Conservation (phyloP, 2,888 invertebrate species). For the Ophonus ardosiacus region DNA sequence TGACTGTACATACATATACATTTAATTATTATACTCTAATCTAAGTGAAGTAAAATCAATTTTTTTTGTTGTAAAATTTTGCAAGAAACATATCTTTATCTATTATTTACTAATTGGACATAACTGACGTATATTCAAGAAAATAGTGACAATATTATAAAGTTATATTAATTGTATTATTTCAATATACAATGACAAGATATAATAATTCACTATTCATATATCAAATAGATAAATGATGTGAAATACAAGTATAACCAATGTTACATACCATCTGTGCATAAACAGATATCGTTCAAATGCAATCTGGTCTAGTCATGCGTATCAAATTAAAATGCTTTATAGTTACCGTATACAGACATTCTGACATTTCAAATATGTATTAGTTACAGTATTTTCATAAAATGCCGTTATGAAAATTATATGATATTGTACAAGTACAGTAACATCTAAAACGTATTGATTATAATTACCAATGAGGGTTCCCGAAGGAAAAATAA, state of each 20-base stretch:
- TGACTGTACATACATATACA: no score
- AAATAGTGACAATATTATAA: no score
- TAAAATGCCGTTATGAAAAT: neutral
- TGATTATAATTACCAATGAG: no score
- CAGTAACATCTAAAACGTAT: neutral
- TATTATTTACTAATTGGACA: no score
- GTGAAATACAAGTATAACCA: neutral
- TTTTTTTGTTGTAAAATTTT: no score
- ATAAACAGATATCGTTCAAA: conserved; percentile 22
- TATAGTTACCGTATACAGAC: conserved; percentile 39
- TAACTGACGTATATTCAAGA: no score
- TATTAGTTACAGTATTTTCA: neutral
- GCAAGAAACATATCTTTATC: no score
- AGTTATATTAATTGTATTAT: no score
- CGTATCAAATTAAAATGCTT: conserved; percentile 44
- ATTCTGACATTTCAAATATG: conserved; percentile 41
- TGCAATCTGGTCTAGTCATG: conserved; percentile 36
- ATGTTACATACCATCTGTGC: conserved; percentile 8
- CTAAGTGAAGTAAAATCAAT: no score
- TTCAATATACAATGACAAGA: no score
- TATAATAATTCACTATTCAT: conserved; percentile 18
- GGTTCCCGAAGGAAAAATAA: no score
- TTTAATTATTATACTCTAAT: no score
- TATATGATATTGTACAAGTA: neutral
- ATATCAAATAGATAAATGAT: conserved; percentile 14